Conservation (phyloP, 2,113 vertebrate species). For the Elachura formosa region DNA sequence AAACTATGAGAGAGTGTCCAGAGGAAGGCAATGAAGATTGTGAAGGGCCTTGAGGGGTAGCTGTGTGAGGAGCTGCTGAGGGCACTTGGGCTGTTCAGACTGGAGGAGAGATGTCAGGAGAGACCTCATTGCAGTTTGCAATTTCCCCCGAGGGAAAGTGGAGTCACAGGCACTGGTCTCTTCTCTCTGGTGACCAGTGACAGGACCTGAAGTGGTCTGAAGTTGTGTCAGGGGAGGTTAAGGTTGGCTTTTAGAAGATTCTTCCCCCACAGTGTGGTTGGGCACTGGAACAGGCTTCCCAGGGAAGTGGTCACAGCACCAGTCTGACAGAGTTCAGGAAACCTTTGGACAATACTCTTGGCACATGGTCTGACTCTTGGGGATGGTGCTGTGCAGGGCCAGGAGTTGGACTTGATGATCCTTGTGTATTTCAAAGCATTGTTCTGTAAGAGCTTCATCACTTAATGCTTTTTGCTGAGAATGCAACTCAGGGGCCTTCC, state of each 20-base stretch:
- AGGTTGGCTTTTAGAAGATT: background rate
- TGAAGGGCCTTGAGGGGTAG: background rate
- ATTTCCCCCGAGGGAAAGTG: background rate
- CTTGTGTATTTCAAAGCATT: background rate
- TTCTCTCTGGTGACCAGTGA: background rate
- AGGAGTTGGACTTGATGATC: background rate
- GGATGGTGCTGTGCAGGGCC: background rate
- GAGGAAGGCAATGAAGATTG: background rate
- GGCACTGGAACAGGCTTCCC: background rate
- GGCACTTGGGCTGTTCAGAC: background rate
- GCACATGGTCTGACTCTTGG: background rate
- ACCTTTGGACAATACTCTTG: rapidly evolving
- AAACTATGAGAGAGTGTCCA: background rate
- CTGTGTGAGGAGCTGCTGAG: rapidly evolving
- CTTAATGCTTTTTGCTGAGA: background rate
- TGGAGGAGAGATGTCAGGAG: background rate
- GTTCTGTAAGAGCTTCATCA: background rate
- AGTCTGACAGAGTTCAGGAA: background rate
- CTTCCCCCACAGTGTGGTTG: rapidly evolving
- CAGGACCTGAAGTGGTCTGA: background rate
- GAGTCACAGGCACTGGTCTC: background rate
- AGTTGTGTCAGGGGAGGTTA: background rate
- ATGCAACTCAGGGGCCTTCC: background rate
- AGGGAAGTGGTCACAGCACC: background rate
- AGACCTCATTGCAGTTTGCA: background rate